phyloP scores from a whole-genome alignment of 1,140 invertebrate species.

The Calosoma granatense region DNA sequence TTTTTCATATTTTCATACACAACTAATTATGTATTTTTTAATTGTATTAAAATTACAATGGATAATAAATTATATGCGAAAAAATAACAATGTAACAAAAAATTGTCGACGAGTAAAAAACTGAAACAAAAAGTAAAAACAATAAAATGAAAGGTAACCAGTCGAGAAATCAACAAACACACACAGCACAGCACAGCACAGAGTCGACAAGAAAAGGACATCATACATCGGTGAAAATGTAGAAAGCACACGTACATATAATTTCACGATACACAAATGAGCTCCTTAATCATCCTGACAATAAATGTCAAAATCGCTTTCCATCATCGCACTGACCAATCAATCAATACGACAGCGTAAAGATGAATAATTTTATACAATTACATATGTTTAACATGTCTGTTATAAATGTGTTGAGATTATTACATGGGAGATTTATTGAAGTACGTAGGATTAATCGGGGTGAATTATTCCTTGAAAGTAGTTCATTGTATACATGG shows the following conservation, averaged over 20 bases:
- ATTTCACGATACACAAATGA: too few species aligned
- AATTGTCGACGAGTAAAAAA: too few species aligned
- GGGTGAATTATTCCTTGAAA: not conserved
- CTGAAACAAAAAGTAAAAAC: not conserved
- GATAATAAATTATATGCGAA: too few species aligned
- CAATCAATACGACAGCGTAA: not conserved
- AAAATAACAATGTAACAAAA: too few species aligned
- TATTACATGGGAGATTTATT: not conserved
- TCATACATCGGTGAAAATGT: not conserved
- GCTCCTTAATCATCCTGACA: not conserved
- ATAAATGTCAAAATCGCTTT: not conserved
- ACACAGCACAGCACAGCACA: too few species aligned
- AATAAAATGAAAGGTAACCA: not conserved
- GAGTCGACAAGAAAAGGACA: not conserved
- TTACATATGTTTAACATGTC: not conserved
- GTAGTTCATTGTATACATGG: not conserved
- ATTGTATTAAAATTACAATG: too few species aligned
- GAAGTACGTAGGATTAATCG: not conserved
- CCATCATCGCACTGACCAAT: not conserved
- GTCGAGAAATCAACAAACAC: not conserved
- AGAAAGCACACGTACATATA: not conserved
- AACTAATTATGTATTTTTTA: too few species aligned
- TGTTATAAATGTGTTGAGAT: not conserved
- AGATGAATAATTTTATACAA: slow-evolving; percentile 1
- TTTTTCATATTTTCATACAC: too few species aligned